Conservation (phyloP, 2,888 invertebrate species). For the Drosophila bunnanda region DNA sequence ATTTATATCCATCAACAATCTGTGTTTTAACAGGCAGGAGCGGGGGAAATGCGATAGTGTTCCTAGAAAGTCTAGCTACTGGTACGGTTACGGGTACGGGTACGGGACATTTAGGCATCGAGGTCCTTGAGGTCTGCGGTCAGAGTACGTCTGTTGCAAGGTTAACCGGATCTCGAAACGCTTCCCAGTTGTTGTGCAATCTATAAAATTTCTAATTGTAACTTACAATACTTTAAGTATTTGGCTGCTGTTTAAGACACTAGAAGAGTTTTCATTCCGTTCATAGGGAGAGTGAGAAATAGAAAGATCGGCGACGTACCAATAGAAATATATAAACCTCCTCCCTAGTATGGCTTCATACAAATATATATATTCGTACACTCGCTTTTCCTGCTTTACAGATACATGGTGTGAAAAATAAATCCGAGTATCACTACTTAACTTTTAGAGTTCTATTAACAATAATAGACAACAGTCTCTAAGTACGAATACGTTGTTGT, state of each 20-base stretch:
- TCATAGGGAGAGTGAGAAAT: conserved; percentile 21
- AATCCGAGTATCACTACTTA: conserved; percentile 81
- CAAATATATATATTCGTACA: conserved; percentile 40
- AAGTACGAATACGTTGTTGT: conserved; percentile 81
- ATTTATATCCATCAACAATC: conserved; percentile 46
- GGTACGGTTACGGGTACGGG: conserved; percentile 16
- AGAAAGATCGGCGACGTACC: conserved; percentile 43
- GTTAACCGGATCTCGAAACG: conserved; percentile 29
- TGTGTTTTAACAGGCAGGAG: conserved; percentile 44
- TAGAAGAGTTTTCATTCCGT: conserved; percentile 60
- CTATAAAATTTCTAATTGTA: conserved; percentile 68
- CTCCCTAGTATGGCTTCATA: conserved; percentile 25
- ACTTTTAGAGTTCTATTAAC: conserved; percentile 77
- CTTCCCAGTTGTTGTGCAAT: conserved; percentile 54
- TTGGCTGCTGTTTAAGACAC: conserved; percentile 73
- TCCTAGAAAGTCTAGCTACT: conserved; percentile 28
- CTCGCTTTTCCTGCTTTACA: conserved; percentile 17
- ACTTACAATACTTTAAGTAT: conserved; percentile 73
- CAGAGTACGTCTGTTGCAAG: conserved; percentile 69
- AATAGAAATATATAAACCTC: conserved; percentile 56
- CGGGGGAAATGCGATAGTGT: conserved; percentile 27
- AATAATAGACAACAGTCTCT: conserved; percentile 81
- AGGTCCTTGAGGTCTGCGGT: conserved; percentile 65
- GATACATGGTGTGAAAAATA: conserved; percentile 72
- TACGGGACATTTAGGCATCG: conserved; percentile 32